Conservation (phyloP, 2,113 vertebrate species). For the Balaeniceps rex region DNA sequence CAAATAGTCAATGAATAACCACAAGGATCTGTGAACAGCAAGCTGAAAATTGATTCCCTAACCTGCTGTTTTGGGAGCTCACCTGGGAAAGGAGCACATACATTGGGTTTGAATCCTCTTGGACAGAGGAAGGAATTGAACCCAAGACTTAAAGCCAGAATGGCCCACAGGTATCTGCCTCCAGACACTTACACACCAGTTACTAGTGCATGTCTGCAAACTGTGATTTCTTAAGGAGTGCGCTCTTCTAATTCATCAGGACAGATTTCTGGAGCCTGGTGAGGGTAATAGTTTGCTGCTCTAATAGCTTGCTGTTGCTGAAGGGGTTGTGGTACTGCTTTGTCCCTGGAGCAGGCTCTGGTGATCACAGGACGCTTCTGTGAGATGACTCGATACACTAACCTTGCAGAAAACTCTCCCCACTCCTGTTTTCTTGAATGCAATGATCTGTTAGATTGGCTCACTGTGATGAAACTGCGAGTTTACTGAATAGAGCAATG, state of each 20-base stretch:
- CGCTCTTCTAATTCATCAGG: neutral
- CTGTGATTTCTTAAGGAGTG: neutral
- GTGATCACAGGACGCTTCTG: neutral
- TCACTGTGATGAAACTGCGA: neutral
- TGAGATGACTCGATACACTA: neutral
- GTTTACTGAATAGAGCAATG: neutral
- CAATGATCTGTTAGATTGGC: neutral
- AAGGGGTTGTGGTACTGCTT: neutral
- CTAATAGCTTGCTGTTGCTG: neutral
- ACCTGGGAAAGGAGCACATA: rapidly evolving
- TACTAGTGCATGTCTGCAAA: neutral
- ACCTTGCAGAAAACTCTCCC: neutral
- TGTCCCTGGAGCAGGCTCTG: neutral
- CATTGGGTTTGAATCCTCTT: neutral
- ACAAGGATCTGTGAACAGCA: neutral
- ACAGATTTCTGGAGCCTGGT: neutral
- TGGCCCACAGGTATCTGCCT: neutral
- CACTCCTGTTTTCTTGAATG: neutral
- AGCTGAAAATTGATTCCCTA: neutral
- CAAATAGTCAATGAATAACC: neutral
- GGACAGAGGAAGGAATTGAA: neutral
- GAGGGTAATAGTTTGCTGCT: neutral
- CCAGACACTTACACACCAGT: neutral
- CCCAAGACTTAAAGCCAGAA: neutral
- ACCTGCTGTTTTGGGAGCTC: neutral